Percentiles rank a stretch among this genome's conserved stretches.
Conservation (phyloP, 2,113 vertebrate genomes). For the Larimichthys crocea region DNA sequence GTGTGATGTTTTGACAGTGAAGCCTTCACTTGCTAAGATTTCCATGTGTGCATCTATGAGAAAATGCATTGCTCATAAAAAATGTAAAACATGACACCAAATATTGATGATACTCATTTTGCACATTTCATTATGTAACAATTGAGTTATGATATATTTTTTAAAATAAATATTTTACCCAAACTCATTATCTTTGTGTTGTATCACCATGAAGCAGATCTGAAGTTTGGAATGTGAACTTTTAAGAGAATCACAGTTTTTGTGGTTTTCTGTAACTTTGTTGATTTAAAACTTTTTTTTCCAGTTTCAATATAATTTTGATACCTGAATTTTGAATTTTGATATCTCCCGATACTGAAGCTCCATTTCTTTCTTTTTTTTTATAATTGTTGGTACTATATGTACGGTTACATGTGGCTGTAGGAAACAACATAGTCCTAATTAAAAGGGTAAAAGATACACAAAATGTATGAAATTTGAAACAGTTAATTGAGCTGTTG, state of each 20-base stretch:
- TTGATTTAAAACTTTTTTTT: neutral
- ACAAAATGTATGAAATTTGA: too few species aligned
- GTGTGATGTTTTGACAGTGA: constrained; percentile 30
- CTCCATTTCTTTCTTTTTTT: too few species aligned
- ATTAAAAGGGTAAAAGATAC: too few species aligned
- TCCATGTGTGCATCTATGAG: neutral
- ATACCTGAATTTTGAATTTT: too few species aligned
- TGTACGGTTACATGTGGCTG: too few species aligned
- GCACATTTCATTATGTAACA: constrained; percentile 20
- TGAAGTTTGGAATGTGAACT: neutral
- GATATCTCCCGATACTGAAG: too few species aligned
- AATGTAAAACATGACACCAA: neutral
- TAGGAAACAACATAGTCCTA: too few species aligned
- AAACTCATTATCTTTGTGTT: neutral
- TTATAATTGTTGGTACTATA: too few species aligned
- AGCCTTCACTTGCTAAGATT: constrained; percentile 42
- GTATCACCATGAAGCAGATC: neutral
- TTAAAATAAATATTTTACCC: constrained; percentile 40
- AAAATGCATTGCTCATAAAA: neutral
- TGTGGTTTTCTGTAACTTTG: neutral
- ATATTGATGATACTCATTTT: constrained; percentile 19
- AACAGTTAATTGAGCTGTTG: too few species aligned
- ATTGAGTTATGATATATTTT: neutral
- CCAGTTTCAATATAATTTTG: too few species aligned
- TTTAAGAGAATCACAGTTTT: neutral